A percentile compares a stretch with the other conserved stretches of the same genome.
These are phyloP conservation scores for Hermaeophaga mercurialis DNA, from an alignment of 2,888 invertebrate species.

Conservation along the genomic window DNA sequence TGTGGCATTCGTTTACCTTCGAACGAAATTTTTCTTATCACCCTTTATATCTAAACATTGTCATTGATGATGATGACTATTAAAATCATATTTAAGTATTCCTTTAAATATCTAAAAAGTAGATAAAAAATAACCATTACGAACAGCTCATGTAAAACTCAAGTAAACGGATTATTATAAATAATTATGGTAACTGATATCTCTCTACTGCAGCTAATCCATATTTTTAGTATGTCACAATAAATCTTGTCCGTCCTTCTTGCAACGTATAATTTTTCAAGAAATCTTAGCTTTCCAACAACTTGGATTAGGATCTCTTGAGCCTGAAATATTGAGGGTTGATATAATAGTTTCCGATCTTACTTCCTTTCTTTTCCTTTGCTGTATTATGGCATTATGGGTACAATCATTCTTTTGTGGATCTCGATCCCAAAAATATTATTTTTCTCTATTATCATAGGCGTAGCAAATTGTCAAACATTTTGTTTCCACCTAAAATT, in stretches of 20 bases:
- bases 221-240: background rate
- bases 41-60: too few species aligned
- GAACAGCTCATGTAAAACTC: too few species aligned
- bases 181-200: too few species aligned
- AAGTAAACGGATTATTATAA: too few species aligned
- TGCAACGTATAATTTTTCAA: constrained; percentile 13
- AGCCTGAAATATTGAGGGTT: constrained; percentile 35
- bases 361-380: constrained; percentile 50
- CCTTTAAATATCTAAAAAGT: too few species aligned
- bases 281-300: constrained; percentile 30
- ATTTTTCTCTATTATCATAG: constrained; percentile 54
- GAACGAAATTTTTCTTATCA: too few species aligned
- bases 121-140: too few species aligned
- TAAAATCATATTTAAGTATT: too few species aligned
- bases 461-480: too few species aligned
- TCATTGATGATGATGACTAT: too few species aligned
- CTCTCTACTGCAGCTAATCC: background rate
- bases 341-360: constrained; percentile 47
- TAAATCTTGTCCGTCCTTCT: background rate
- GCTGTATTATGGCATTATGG: constrained; percentile 58
- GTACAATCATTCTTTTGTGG: constrained; percentile 53
- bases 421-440: constrained; percentile 44
- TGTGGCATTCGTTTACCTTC: too few species aligned
- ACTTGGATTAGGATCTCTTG: constrained; percentile 34
- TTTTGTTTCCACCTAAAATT: too few species aligned